Evolutionary conservation across 2,888 invertebrate genomes (phyloP).

Genomic region (Ochropacha duplaris): DNA sequence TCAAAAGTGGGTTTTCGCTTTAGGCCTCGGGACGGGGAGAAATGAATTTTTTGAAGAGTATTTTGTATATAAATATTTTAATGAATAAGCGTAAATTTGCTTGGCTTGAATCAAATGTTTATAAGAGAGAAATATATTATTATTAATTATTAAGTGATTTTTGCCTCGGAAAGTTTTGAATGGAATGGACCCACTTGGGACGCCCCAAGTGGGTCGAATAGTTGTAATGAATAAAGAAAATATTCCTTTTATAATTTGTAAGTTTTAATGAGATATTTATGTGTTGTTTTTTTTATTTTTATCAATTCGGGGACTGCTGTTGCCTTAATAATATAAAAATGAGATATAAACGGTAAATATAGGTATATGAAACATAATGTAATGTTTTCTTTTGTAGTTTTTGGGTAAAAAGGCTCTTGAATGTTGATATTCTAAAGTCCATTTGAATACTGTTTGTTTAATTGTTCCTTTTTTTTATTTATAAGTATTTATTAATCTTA

Average conservation of each 20-base stretch:
- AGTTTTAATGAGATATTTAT: neutral
- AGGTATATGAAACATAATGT: too few relatives aligned
- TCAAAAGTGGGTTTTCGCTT: constrained; percentile 31
- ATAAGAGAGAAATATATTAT: neutral
- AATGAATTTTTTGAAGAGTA: constrained; percentile 53
- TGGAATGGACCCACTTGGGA: neutral
- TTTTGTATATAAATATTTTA: constrained; percentile 42
- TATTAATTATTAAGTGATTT: neutral
- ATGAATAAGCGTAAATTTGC: constrained; percentile 8
- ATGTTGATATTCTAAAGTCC: too few relatives aligned
- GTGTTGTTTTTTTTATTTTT: neutral
- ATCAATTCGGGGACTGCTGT: neutral
- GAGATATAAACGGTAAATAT: too few relatives aligned
- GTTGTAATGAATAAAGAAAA: neutral
- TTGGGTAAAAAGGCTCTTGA: neutral
- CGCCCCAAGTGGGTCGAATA: neutral
- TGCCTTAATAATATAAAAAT: neutral
- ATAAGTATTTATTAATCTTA: too few relatives aligned
- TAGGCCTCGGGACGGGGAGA: constrained; percentile 34
- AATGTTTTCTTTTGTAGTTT: too few relatives aligned
- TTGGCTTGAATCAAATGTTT: constrained; percentile 9
- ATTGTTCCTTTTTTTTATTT: too few relatives aligned
- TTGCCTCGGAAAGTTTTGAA: neutral
- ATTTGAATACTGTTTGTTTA: too few relatives aligned
- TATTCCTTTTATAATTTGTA: neutral